Base-by-base conservation (phyloP, 2,113 vertebrate genomes). In the Gopherus flavomarginatus region DNA sequence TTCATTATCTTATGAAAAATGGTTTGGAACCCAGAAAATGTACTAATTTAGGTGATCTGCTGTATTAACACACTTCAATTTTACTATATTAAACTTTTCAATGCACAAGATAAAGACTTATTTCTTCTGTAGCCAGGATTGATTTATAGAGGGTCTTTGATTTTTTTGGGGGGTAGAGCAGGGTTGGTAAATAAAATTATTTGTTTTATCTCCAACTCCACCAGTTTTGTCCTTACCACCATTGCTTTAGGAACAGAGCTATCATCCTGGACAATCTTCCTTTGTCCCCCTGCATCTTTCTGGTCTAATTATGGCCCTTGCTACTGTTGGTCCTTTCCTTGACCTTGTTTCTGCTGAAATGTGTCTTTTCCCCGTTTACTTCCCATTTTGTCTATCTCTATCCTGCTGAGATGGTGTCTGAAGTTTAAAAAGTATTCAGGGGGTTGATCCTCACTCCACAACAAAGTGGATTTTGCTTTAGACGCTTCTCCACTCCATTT, bases 111-210 rank as follows among this genome's bases (percentile, higher is more conserved):
- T 65, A 65, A 65, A 65, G 31, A 65, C 16, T 16, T 35, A 17
- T 65, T 65, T 65, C 62, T 65, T 65, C 14, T 65, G 62, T 65
- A 16, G 8, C 62, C 62, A 65, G 62, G 31, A 65, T 65, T 19
- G 31, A 69, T 69, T 69, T 38, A 38, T 38, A 69, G 35, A 38
- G 35, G 17, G 17, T 69, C 8, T 69, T 69, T 69, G 35, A 17
- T 35, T 31, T 31, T 69, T 5, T 8, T 2, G 8, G 27, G 11
- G 26, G 5, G 5, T 29, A 27, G 26, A 17, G 35, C 4, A 2
- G 35, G 65, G 17, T 35, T 69, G 65, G 35, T 38, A 38, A 62
- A 62, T 62, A 35, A 11, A 69, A 35, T 38, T 19, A 62, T 31
- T 38, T 21, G 35, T n/a, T 29, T n/a, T n/a, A 38, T 69, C 65